These are phyloP conservation scores for Pyrgilauda ruficollis DNA, from an alignment of 2,113 vertebrate species.

Conservation along the genomic window DNA sequence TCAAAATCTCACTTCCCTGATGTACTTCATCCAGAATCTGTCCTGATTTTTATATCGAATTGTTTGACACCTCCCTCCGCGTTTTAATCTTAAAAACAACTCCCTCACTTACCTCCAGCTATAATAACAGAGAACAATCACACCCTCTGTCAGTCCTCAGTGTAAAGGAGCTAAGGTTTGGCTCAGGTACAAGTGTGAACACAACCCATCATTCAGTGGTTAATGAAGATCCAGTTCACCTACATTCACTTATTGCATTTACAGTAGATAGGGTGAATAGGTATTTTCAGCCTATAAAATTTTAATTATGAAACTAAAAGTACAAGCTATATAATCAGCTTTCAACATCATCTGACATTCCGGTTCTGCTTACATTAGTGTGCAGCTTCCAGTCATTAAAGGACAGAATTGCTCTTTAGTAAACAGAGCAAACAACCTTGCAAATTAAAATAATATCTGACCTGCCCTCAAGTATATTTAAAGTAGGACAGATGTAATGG, in stretches of 20 bases:
- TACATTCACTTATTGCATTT: conserved; percentile 14
- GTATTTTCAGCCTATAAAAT: conserved; percentile 63
- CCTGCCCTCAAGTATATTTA: conserved; percentile 17
- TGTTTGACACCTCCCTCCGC: not conserved
- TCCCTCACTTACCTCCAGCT: not conserved
- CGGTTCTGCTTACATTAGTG: conserved; percentile 53
- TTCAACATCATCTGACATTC: conserved; percentile 76
- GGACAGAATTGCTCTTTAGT: conserved; percentile 45
- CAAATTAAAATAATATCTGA: conserved; percentile 37
- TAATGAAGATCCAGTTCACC: conserved; percentile 37
- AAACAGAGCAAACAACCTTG: conserved; percentile 16
- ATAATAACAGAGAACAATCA: not conserved
- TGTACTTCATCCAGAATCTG: not conserved
- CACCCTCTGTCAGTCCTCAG: not conserved
- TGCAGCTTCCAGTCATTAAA: conserved; percentile 57
- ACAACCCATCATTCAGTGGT: not conserved
- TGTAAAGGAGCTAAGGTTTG: not conserved
- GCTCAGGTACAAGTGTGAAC: not conserved
- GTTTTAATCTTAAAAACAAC: not conserved
- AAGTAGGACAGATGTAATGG: conserved; percentile 29
- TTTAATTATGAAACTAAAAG: conserved; percentile 77
- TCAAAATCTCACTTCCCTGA: not conserved
- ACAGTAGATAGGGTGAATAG: conserved; percentile 15
- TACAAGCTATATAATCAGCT: conserved; percentile 65
- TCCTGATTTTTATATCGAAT: not conserved